phyloP scores from a whole-genome alignment of 2,797 vertebrate species.

The Cynopterus sphinx region DNA sequence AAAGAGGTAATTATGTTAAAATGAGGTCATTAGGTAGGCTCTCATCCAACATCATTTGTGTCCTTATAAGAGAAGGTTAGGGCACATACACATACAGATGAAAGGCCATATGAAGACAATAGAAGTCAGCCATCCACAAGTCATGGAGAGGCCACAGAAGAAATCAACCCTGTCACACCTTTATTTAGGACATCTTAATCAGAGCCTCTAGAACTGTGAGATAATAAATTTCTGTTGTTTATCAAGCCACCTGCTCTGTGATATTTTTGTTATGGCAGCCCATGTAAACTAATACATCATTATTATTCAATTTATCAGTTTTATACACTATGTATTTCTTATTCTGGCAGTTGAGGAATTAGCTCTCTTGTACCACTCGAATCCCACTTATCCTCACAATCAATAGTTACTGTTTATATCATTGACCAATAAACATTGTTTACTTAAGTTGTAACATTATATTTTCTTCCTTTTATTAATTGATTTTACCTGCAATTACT shows the following conservation, averaged over 20 bases:
- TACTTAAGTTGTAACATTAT: constrained; percentile 40
- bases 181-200: neutral
- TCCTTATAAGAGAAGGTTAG: neutral
- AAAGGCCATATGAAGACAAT: neutral
- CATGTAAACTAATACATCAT: neutral
- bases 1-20: neutral
- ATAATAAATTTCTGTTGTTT: neutral
- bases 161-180: neutral
- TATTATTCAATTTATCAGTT: neutral
- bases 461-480: constrained; percentile 24
- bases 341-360: constrained; percentile 38
- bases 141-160: neutral
- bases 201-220: neutral
- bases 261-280: neutral
- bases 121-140: neutral
- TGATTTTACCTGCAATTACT: constrained; percentile 42
- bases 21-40: neutral
- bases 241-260: neutral
- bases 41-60: neutral
- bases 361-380: neutral
- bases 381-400: too few species aligned
- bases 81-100: neutral
- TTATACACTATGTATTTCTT: constrained; percentile 26
- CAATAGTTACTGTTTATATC: constrained; percentile 50
- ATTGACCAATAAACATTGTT: constrained; percentile 47